These are phyloP conservation scores for Pristionchus maxplancki DNA, from an alignment of 2,888 invertebrate genomes.

Conservation along the genomic window DNA sequence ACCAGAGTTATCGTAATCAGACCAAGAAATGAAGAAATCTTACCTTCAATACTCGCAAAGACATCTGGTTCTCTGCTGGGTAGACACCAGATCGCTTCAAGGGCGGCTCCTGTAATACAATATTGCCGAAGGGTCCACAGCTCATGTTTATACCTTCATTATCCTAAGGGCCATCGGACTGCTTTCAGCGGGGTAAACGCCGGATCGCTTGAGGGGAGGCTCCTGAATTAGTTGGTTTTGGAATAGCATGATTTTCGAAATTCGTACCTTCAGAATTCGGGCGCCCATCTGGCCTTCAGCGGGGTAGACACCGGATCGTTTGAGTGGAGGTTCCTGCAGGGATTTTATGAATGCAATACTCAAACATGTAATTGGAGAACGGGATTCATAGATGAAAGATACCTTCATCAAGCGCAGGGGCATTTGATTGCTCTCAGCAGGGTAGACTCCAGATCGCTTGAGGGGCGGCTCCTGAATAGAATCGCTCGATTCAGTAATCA, in stretches of 20 bases:
- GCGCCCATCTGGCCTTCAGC: background rate
- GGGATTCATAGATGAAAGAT: background rate
- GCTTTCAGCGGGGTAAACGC: background rate
- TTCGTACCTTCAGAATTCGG: background rate
- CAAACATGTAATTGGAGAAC: too few species aligned
- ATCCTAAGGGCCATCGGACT: background rate
- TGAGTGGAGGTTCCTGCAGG: background rate
- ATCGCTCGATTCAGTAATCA: background rate
- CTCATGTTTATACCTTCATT: background rate
- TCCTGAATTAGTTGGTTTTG: background rate
- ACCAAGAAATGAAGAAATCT: background rate
- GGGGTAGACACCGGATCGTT: background rate
- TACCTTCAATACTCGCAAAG: background rate
- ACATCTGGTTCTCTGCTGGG: background rate
- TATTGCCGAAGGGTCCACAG: background rate
- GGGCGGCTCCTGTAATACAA: background rate
- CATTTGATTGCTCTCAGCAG: background rate
- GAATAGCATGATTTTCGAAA: background rate
- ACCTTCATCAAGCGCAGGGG: background rate
- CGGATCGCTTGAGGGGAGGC: slow-evolving; percentile 22
- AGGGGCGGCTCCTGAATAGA: slow-evolving; percentile 10
- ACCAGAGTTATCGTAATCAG: background rate
- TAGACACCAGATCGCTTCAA: slow-evolving; percentile 10
- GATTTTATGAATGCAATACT: background rate
- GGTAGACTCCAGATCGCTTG: slow-evolving; percentile 17